A percentile compares a stretch with the other conserved stretches of the same genome.
Evolutionary conservation across 2,797 vertebrate species (phyloP).

Genomic region (Rhinatrema bivittatum): DNA sequence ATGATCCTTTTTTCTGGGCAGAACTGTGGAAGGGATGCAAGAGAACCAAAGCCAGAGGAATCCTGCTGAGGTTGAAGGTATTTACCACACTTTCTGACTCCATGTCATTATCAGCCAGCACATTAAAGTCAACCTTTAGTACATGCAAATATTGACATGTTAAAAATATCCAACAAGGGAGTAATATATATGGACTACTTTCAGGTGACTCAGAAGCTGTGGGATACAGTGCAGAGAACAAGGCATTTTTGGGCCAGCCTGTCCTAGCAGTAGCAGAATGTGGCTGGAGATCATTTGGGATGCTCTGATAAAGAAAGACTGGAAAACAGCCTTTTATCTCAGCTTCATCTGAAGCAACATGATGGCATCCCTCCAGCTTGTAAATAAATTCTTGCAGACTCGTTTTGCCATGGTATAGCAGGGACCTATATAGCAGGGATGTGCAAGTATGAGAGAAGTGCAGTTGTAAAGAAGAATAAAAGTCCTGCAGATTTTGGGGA

Average conservation of each 20-base stretch:
- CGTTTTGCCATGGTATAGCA: constrained; percentile 36
- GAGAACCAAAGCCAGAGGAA: constrained; percentile 75
- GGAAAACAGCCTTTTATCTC: constrained; percentile 72
- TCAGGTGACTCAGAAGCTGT: constrained; percentile 42
- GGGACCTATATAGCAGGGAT: constrained; percentile 38
- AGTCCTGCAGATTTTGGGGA: constrained; percentile 61
- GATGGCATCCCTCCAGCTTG: constrained; percentile 74
- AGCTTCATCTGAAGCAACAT: constrained; percentile 66
- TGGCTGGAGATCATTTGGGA: constrained; percentile 11
- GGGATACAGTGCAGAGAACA: constrained; percentile 44
- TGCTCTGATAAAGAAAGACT: constrained; percentile 56
- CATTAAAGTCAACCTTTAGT: constrained; percentile 72
- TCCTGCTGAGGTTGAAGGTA: constrained; percentile 58
- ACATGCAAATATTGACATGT: constrained; percentile 76
- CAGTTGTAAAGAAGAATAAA: constrained; percentile 50
- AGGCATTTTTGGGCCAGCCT: constrained; percentile 30
- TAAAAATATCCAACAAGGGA: constrained; percentile 77
- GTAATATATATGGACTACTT: constrained; percentile 39
- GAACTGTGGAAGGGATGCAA: constrained; percentile 55
- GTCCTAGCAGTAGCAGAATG: constrained; percentile 21
- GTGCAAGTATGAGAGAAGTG: constrained; percentile 36
- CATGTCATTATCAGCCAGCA: constrained; percentile 43
- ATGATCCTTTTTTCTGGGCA: constrained; percentile 44
- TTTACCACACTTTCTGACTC: constrained; percentile 39
- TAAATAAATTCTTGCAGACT: constrained; percentile 67